Conservation (phyloP, 2,797 vertebrate species). For the Hypotaenidia philippensis region DNA sequence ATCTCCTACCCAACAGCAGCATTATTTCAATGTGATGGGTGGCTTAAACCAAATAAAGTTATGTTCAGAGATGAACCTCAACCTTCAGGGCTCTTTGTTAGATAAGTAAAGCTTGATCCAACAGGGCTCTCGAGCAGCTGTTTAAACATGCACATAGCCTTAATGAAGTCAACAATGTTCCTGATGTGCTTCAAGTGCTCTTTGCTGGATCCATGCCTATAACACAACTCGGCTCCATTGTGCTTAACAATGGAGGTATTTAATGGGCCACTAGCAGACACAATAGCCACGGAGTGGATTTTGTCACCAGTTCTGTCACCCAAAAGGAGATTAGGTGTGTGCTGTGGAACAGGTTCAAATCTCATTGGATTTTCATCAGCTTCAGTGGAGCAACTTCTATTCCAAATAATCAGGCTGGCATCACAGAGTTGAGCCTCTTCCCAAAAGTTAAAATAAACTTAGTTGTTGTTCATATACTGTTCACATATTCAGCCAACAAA, state of each 20-base stretch:
- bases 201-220: not conserved
- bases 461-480: not conserved
- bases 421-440: not conserved
- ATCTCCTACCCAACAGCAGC: not conserved
- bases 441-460: not conserved
- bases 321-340: not conserved
- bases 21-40: not conserved
- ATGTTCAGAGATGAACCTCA: not conserved
- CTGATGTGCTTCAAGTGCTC: not conserved
- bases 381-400: not conserved
- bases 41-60: constrained; percentile 10
- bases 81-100: not conserved
- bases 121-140: not conserved
- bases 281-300: not conserved
- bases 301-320: not conserved
- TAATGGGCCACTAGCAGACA: not conserved
- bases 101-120: not conserved
- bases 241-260: not conserved
- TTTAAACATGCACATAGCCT: not conserved
- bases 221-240: not conserved
- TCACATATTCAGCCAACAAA: not conserved
- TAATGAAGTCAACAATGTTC: not conserved
- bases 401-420: not conserved
- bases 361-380: not conserved
- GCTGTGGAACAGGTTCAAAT: not conserved